Conservation (phyloP, 2,797 vertebrate genomes). For the Setipinna tenuifilis region DNA sequence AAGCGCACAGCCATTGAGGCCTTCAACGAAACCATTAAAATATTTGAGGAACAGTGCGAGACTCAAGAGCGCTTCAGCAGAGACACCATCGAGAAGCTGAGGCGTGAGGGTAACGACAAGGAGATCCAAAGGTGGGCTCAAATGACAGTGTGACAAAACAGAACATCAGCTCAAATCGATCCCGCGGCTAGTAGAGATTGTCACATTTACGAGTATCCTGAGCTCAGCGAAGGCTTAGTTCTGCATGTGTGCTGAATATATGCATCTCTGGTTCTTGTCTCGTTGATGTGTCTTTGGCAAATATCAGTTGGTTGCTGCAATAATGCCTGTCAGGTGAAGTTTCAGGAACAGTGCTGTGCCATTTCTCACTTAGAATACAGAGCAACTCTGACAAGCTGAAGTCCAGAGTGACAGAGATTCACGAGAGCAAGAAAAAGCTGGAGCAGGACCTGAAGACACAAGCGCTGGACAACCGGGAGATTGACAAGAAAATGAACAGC, state of each 20-base stretch:
- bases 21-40: constrained; percentile 92
- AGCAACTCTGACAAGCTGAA: constrained; percentile 87
- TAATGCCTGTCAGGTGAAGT: neutral
- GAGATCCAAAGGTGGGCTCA: constrained; percentile 84
- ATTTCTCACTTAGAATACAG: constrained; percentile 75
- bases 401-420: constrained; percentile 86
- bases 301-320: neutral
- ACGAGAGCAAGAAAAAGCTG: constrained; percentile 88
- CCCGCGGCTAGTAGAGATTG: neutral
- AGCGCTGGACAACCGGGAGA: constrained; percentile 84
- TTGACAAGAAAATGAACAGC: constrained; percentile 88
- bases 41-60: constrained; percentile 93
- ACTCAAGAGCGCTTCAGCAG: constrained; percentile 90
- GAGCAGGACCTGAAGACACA: constrained; percentile 89
- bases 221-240: too few relatives aligned
- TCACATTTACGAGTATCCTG: neutral
- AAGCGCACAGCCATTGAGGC: constrained; percentile 90
- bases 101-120: constrained; percentile 82
- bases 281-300: neutral
- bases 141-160: neutral
- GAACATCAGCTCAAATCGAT: neutral
- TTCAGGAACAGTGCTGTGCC: neutral
- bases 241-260: neutral
- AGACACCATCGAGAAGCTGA: constrained; percentile 90
- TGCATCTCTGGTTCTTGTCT: neutral